These are phyloP conservation scores for Scalopus aquaticus DNA, from an alignment of 2,113 vertebrate genomes.

Conservation along the genomic window DNA sequence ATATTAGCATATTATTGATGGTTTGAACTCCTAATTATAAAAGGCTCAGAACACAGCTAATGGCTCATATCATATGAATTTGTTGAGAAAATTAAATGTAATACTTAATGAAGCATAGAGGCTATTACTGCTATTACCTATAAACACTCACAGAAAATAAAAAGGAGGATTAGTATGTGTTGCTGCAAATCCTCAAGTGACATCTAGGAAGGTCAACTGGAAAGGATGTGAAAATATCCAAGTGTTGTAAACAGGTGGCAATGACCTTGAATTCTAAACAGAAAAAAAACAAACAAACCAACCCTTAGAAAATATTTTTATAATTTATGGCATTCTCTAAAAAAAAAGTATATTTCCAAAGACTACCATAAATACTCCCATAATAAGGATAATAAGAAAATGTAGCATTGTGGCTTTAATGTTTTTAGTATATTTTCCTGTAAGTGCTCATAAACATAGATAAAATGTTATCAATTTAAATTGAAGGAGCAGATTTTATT, in stretches of 20 bases:
- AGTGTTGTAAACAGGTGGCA: constrained; percentile 9
- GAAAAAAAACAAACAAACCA: too few relatives aligned
- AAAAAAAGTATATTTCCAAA: neutral
- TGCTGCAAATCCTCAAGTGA: constrained; percentile 35
- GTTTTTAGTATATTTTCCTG: neutral
- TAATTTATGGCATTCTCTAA: neutral
- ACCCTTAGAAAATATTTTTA: neutral
- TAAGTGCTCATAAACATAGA: neutral
- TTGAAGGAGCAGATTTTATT: neutral
- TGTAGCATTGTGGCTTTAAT: neutral
- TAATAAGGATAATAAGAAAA: neutral
- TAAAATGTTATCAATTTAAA: neutral
- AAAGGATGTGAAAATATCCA: constrained; percentile 37
- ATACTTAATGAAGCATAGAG: constrained; percentile 70
- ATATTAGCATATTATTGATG: constrained; percentile 68
- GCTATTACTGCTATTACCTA: constrained; percentile 62
- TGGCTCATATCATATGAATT: constrained; percentile 69
- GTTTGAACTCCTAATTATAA: constrained; percentile 61
- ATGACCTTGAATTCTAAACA: neutral
- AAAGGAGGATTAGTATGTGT: constrained; percentile 43
- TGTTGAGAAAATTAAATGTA: constrained; percentile 73
- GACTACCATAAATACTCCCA: neutral
- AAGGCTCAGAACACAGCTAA: constrained; percentile 68
- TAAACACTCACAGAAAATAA: constrained; percentile 65
- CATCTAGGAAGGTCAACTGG: constrained; percentile 45